Conservation (phyloP, 2,888 invertebrate species). For the Pegoplata infirma region DNA sequence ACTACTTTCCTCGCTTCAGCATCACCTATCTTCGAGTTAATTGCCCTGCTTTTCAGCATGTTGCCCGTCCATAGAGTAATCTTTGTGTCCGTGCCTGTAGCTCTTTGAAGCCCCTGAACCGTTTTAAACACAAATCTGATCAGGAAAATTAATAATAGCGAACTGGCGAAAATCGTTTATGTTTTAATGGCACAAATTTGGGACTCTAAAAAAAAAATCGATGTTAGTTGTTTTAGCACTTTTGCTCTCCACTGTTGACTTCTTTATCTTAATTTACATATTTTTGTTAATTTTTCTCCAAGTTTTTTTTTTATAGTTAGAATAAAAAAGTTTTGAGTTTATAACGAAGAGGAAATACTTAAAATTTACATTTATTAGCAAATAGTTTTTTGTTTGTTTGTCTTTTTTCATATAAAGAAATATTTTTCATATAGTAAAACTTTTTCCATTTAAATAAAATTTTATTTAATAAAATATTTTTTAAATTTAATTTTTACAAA, state of each 20-base stretch:
- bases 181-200: too few relatives aligned
- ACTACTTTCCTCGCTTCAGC: too few relatives aligned
- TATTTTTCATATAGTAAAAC: background rate
- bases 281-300: constrained; percentile 75
- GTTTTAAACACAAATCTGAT: too few relatives aligned
- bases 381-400: constrained; percentile 63
- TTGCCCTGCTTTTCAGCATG: too few relatives aligned
- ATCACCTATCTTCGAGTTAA: too few relatives aligned
- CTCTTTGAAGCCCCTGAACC: too few relatives aligned
- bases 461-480: constrained; percentile 69
- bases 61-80: too few relatives aligned
- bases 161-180: too few relatives aligned
- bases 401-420: background rate
- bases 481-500: too few relatives aligned
- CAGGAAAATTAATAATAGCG: too few relatives aligned
- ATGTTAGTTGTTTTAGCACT: constrained; percentile 37
- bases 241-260: constrained; percentile 52
- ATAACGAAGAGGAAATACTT: constrained; percentile 76
- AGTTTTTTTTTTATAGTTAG: constrained; percentile 60
- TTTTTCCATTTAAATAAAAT: constrained; percentile 67
- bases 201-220: too few relatives aligned
- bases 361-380: constrained; percentile 73
- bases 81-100: too few relatives aligned
- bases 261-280: constrained; percentile 74
- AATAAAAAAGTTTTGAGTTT: constrained; percentile 65